A percentile compares a stretch with the other conserved stretches of the same genome.
Conservation (phyloP, 1,140 invertebrate species). For the Pseudomyrmex flavicornis region DNA sequence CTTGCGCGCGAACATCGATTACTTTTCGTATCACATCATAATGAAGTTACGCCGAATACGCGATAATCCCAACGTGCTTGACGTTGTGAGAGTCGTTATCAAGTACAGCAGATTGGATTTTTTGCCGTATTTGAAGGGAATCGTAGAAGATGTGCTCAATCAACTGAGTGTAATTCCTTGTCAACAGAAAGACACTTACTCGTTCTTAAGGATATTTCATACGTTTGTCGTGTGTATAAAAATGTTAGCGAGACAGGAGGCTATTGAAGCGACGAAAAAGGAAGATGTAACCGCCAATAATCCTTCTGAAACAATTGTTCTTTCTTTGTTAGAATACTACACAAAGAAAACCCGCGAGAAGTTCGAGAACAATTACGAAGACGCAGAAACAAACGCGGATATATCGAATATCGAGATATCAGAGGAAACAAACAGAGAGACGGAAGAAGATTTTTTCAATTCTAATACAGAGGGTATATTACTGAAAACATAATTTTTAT, state of each 20-base stretch:
- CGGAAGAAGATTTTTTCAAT: not conserved
- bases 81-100: slow-evolving; percentile 88
- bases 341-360: slow-evolving; percentile 60
- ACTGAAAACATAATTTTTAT: slow-evolving; percentile 12
- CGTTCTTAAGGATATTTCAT: slow-evolving; percentile 88
- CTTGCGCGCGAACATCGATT: slow-evolving; percentile 88
- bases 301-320: slow-evolving; percentile 59
- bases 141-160: slow-evolving; percentile 87
- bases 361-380: slow-evolving; percentile 43
- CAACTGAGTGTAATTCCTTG: slow-evolving; percentile 86
- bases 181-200: slow-evolving; percentile 85
- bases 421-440: slow-evolving; percentile 62
- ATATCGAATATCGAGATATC: slow-evolving; percentile 30
- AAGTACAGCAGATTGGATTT: slow-evolving; percentile 87
- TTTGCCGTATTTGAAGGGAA: slow-evolving; percentile 87
- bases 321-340: slow-evolving; percentile 69
- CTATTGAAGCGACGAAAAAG: not conserved
- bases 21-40: slow-evolving; percentile 88
- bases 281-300: slow-evolving; percentile 11
- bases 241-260: slow-evolving; percentile 81
- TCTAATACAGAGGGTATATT: slow-evolving; percentile 39
- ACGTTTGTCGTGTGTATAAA: slow-evolving; percentile 87
- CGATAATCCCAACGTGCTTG: slow-evolving; percentile 85
- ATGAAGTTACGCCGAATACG: slow-evolving; percentile 86
- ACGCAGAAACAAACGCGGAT: slow-evolving; percentile 17